Conservation (phyloP, 2,113 vertebrate species). For the Cisticola juncidis region DNA sequence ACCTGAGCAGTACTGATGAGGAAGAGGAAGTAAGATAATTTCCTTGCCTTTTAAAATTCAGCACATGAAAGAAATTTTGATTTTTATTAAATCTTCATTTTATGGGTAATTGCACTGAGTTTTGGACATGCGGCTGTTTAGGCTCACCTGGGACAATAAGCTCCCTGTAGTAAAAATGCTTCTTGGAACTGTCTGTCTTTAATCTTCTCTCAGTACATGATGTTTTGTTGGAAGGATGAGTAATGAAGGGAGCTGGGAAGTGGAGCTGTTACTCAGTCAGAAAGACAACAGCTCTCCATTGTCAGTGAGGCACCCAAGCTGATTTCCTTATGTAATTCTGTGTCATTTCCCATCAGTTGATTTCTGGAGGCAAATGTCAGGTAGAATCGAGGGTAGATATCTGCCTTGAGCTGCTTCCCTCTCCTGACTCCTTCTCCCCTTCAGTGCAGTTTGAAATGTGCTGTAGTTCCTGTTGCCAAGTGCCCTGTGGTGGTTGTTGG, state of each 20-base stretch:
- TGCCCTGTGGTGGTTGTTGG: not conserved
- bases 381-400: not conserved
- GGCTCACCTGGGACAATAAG: not conserved
- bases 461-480: not conserved
- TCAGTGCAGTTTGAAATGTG: not conserved
- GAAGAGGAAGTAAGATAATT: constrained; percentile 77
- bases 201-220: not conserved
- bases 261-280: not conserved
- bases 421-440: not conserved
- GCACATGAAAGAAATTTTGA: not conserved
- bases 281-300: not conserved
- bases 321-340: not conserved
- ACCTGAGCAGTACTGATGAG: constrained; percentile 85
- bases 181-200: not conserved
- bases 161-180: not conserved
- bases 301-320: not conserved
- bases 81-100: not conserved
- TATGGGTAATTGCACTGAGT: not conserved
- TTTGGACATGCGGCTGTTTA: not conserved
- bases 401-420: not conserved
- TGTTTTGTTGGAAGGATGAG: not conserved
- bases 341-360: not conserved
- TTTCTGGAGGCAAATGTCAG: not conserved
- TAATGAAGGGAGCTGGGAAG: not conserved
- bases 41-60: not conserved